phyloP scores from a whole-genome alignment of 2,888 invertebrate species.

The Erpobdella octoculata region DNA sequence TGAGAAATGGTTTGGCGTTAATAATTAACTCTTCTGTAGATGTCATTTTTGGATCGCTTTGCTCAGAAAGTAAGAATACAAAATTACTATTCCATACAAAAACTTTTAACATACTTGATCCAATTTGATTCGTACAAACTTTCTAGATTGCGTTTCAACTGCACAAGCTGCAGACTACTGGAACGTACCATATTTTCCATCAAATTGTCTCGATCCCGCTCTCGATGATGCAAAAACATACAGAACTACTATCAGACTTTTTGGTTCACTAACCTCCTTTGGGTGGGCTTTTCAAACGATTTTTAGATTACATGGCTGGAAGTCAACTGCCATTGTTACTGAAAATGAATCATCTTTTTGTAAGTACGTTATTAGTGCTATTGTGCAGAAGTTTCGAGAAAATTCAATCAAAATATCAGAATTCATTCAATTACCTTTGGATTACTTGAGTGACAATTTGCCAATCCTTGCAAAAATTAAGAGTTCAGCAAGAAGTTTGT shows the following conservation, averaged over 20 bases:
- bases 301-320: background rate
- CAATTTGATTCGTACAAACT: background rate
- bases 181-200: conserved; percentile 10
- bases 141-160: conserved; percentile 7
- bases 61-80: conserved; percentile 15
- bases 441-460: background rate
- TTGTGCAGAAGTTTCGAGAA: background rate
- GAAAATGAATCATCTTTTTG: background rate
- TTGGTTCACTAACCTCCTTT: conserved; percentile 2
- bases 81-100: background rate
- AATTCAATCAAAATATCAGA: background rate
- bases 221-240: background rate
- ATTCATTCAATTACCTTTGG: background rate
- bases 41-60: conserved; percentile 17
- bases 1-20: conserved; percentile 11
- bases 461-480: background rate
- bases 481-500: background rate
- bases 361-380: background rate
- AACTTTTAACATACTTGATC: background rate
- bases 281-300: background rate
- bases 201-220: background rate
- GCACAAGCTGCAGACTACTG: conserved; percentile 10
- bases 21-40: conserved; percentile 23
- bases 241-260: background rate
- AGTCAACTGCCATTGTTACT: background rate